These are phyloP conservation scores for Dexiosoma caninum DNA, from an alignment of 2,888 invertebrate species.

Conservation along the genomic window DNA sequence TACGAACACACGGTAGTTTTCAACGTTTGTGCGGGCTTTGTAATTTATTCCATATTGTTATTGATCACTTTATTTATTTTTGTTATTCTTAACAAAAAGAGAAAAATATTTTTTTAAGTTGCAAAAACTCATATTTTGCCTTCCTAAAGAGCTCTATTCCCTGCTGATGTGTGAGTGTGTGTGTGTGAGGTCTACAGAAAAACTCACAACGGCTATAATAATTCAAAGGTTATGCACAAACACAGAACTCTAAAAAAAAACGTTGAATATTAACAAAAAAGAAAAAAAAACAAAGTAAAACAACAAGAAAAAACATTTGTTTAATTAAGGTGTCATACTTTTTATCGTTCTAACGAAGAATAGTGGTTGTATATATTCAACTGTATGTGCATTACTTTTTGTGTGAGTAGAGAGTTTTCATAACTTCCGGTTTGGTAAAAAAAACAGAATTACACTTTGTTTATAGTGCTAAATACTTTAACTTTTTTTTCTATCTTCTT, in stretches of 20 bases:
- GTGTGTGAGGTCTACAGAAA: slow-evolving; percentile 2
- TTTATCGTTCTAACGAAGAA: slow-evolving; percentile 4
- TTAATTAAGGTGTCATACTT: slow-evolving; percentile 8
- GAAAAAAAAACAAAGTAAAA: background rate
- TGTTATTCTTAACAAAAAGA: too few relatives aligned
- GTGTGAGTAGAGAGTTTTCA: slow-evolving; percentile 10
- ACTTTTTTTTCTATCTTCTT: too few relatives aligned
- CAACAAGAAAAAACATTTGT: too few relatives aligned
- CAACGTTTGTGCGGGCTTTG: slow-evolving; percentile 23
- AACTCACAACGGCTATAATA: background rate
- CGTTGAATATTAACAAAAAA: background rate
- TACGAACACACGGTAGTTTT: slow-evolving; percentile 65
- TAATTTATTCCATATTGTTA: slow-evolving; percentile 31
- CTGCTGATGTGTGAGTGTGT: too few relatives aligned
- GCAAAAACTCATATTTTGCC: background rate
- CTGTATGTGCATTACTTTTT: slow-evolving; percentile 2
- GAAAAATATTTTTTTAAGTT: background rate
- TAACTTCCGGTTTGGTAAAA: slow-evolving; percentile 50
- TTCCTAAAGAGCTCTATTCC: too few relatives aligned
- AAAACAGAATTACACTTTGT: background rate
- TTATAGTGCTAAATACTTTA: slow-evolving; percentile 15
- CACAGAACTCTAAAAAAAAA: background rate
- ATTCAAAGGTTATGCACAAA: background rate
- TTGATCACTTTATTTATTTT: slow-evolving; percentile 19
- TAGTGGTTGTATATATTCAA: slow-evolving; percentile 2